Evolutionary conservation across 1,140 invertebrate genomes (phyloP).

Genomic region (Ladona fulva): DNA sequence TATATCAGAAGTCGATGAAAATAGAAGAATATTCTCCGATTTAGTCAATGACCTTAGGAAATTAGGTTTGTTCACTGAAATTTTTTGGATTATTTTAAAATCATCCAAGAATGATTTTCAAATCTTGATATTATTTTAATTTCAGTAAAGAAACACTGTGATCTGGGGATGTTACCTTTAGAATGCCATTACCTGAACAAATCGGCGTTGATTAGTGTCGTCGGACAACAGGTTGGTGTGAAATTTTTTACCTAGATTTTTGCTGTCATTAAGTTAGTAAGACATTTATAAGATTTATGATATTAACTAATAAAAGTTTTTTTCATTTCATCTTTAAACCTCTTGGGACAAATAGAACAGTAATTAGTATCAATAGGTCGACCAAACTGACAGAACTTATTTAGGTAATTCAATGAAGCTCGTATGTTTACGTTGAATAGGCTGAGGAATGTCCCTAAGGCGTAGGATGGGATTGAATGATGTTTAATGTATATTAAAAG

Average conservation of each 20-base stretch:
- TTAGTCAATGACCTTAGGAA: constrained; percentile 79
- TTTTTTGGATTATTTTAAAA: constrained; percentile 13
- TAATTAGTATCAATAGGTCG: too few relatives aligned
- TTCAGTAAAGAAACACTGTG: constrained; percentile 70
- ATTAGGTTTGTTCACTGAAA: constrained; percentile 41
- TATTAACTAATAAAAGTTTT: too few relatives aligned
- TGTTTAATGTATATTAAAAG: too few relatives aligned
- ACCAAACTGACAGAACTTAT: too few relatives aligned
- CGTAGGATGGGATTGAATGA: too few relatives aligned
- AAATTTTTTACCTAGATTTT: constrained; percentile 17
- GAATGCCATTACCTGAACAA: constrained; percentile 96
- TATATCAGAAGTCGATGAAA: constrained; percentile 74
- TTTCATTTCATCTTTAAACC: too few relatives aligned
- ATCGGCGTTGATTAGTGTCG: constrained; percentile 77
- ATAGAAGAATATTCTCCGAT: constrained; percentile 79
- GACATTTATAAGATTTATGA: not conserved
- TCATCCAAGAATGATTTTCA: constrained; percentile 4
- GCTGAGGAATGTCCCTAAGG: too few relatives aligned
- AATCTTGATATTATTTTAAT: constrained; percentile 20
- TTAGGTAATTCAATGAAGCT: too few relatives aligned
- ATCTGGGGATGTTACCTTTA: constrained; percentile 78
- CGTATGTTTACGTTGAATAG: too few relatives aligned
- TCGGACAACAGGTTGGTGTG: constrained; percentile 46
- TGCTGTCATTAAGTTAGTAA: constrained; percentile 12
- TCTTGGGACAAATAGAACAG: too few relatives aligned